A percentile compares a stretch with the other conserved stretches of the same genome.
phyloP scores from a whole-genome alignment of 2,113 vertebrate species.

The Lipotes vexillifer region DNA sequence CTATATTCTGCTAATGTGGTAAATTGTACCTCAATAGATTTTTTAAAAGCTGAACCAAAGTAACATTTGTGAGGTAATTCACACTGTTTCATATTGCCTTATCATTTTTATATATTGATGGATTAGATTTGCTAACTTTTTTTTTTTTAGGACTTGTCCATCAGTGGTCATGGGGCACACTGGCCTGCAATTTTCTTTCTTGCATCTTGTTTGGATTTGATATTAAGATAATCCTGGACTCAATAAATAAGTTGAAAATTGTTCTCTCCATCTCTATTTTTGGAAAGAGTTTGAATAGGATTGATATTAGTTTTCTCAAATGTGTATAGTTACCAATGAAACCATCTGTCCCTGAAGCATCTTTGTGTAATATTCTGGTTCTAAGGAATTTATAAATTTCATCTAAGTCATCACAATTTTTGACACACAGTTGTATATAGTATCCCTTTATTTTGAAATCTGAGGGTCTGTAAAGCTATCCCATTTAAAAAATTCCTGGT shows the following conservation, averaged over 20 bases:
- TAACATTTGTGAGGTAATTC: not conserved
- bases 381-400: not conserved
- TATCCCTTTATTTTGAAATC: not conserved
- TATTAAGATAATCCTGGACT: not conserved
- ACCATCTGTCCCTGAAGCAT: not conserved
- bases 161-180: not conserved
- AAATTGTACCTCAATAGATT: not conserved
- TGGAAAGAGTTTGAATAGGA: not conserved
- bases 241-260: not conserved
- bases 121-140: not conserved
- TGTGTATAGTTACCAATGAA: not conserved
- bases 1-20: not conserved
- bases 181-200: not conserved
- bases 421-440: not conserved
- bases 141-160: not conserved
- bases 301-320: not conserved
- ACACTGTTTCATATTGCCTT: not conserved
- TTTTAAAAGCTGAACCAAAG: not conserved
- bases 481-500: not conserved
- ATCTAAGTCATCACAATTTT: not conserved
- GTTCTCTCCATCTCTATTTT: not conserved
- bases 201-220: not conserved
- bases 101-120: not conserved
- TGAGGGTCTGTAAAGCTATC: not conserved
- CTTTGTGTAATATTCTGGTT: not conserved